Base-by-base conservation (phyloP, 2,113 vertebrate genomes). In the Machaerirhynchus nigripectus region DNA sequence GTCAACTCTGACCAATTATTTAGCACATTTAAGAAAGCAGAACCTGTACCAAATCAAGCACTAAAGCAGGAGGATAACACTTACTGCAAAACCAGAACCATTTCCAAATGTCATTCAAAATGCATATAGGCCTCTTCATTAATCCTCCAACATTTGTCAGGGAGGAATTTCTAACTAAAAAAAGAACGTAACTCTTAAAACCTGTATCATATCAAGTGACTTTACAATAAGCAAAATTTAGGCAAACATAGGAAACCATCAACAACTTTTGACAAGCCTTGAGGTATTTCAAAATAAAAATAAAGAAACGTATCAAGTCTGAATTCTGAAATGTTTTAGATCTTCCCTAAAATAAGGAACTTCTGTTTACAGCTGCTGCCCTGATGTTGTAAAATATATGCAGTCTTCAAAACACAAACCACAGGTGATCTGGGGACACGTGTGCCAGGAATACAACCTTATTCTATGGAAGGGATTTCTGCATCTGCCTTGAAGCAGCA, bases 1-100 rank as follows among this genome's bases (percentile, higher is more conserved):
- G 91, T 84, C 93, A 94, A 82, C 61, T 77, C 91, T 87, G 92
- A 95, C 93, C 94, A 91, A 94, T 96, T 96, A 96, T 96, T 96
- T 69, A 94, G 85, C 30, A 49, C 55, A 80, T 84, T 85, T 76
- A 70, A 65, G 82, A 87, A 82, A 84, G 75, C 46, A 85, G 73
- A 93, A 95, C 88, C 87, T 95, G 64, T 50, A 90, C 13, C 55
- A 90, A 94, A 69, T 70, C 82, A 91, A 93, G 78, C 69, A 81
- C 75, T 81, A 86, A 94, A 68, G 13, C 64, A 84, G 64, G 63
- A 93, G 60, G 53, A 12, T 83, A 94, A 59, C 37, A 61, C 53
- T 75, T 70, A 31, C 60, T 90, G 79, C 27, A 77, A 86, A 94
- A 90, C 1, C 79, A 96, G 65, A 93, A 68, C 46, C 20, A 88